Evolutionary conservation across 2,888 invertebrate species (phyloP), one percentile per base, ranked within the genome.

Genomic region (Eristalis intricaria): DNA sequence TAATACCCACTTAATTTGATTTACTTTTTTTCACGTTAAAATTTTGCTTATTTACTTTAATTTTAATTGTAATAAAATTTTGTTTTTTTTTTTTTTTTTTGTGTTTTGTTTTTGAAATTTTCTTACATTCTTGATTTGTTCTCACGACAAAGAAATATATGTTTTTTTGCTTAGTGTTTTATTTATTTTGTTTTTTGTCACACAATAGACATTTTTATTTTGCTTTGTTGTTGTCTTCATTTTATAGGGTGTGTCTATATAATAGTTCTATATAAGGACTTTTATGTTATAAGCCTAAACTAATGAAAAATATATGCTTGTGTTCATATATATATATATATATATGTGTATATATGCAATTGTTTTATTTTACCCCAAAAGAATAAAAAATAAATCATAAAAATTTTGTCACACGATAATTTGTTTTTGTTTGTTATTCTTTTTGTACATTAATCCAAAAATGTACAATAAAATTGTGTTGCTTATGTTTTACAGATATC

Each of bases 401-500:
- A 84, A 87, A 81, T 84, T 80, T 84, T 88, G 79, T 88, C 78
- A 79, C 66, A 74, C 26, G 50, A 75, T 70, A 60, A 64, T 40
- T 32, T 38, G 61, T 40, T 61, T 70, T 38, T 50, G 29, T 43
- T 63, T 75, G 26, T 38, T 23, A 29, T 50, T 75, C 19, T 58
- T 84, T 83, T 89, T 87, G 87, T 88, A 88, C 84, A 88, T 88
- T 84, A 88, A 79, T 88, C 84, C 81, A 68, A 87, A 88, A 88
- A 88, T 88, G 84, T 84, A 88, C 84, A 81, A 77, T 88, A 61
- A 88, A 87, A 84, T 80, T 87, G 78, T 86, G 71, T 83, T 79
- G 83, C 79, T 79, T 87, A 80, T 19, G 35, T 70, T 70, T 82
- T 76, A 79, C 71, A 87, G 79, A 87, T 83, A 86, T 82, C 82